These are phyloP conservation scores for Zeus faber DNA, from an alignment of 2,113 vertebrate species.

Conservation along the genomic window DNA sequence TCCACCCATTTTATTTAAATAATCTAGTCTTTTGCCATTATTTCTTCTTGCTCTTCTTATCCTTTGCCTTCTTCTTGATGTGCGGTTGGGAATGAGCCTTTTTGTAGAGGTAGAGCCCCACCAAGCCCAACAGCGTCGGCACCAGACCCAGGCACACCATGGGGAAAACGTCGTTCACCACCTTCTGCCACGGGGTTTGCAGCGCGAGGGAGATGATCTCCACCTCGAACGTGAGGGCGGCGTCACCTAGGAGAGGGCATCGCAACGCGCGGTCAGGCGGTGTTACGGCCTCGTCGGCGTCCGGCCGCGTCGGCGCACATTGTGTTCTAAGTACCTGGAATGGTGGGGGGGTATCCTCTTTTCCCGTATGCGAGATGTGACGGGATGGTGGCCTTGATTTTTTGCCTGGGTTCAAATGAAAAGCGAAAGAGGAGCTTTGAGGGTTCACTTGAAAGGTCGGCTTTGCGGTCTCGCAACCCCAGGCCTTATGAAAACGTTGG, in stretches of 20 bases:
- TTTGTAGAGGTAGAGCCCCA: constrained; percentile 90
- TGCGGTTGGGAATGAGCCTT: constrained; percentile 81
- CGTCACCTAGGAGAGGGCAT: constrained; percentile 75
- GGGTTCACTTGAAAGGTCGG: too few relatives aligned
- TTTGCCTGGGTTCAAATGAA: constrained; percentile 77
- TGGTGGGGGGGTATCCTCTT: constrained; percentile 87
- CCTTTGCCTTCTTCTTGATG: constrained; percentile 92
- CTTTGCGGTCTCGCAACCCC: too few relatives aligned
- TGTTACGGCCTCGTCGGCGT: too few relatives aligned
- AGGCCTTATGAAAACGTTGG: too few relatives aligned
- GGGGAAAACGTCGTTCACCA: constrained; percentile 84
- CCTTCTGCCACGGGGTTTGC: constrained; percentile 86
- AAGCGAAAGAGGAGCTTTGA: constrained; percentile 14
- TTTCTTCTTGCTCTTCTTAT: constrained; percentile 96
- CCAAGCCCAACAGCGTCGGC: constrained; percentile 86
- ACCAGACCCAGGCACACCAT: constrained; percentile 85
- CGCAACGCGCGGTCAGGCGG: too few relatives aligned
- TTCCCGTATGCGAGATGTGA: constrained; percentile 94
- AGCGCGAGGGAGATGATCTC: constrained; percentile 84
- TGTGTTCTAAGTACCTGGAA: constrained; percentile 92
- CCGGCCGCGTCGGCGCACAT: too few relatives aligned
- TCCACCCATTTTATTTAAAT: constrained; percentile 67
- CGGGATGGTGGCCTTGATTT: constrained; percentile 90
- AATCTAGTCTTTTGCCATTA: constrained; percentile 79
- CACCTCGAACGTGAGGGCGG: constrained; percentile 88